Percentiles rank a stretch among this genome's conserved stretches.
phyloP scores from a whole-genome alignment of 2,797 vertebrate species.

The Helostoma temminkii region DNA sequence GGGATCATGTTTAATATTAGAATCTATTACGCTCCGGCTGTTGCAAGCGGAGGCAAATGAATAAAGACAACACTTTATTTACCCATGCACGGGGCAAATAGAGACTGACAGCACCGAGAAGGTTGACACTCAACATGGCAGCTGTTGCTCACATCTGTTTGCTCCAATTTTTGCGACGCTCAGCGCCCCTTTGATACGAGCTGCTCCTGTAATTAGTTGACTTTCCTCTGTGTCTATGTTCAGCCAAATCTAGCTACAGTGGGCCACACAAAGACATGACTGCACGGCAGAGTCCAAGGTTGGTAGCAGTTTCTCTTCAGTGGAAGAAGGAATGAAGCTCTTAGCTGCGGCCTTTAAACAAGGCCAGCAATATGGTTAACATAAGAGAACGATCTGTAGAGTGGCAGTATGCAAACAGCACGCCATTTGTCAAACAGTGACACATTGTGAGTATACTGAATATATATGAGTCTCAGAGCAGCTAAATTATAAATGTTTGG shows the following conservation, averaged over 20 bases:
- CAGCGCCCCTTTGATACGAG: slow-evolving; percentile 69
- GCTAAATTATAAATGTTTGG: slow-evolving; percentile 11
- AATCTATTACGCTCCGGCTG: slow-evolving; percentile 78
- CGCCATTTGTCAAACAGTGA: slow-evolving; percentile 1
- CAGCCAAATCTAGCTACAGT: slow-evolving; percentile 41
- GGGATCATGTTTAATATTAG: slow-evolving; percentile 77
- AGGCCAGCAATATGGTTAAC: slow-evolving; percentile 39
- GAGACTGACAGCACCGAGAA: slow-evolving; percentile 74
- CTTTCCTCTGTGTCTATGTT: slow-evolving; percentile 53
- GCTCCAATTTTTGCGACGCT: slow-evolving; percentile 57
- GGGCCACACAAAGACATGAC: slow-evolving; percentile 44
- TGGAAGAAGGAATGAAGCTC: slow-evolving; percentile 10
- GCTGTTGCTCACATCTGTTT: slow-evolving; percentile 82
- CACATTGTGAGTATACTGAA: not conserved
- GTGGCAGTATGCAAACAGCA: not conserved
- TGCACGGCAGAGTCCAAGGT: slow-evolving; percentile 7
- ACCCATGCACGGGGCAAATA: slow-evolving; percentile 70
- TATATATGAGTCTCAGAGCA: not conserved
- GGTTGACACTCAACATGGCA: slow-evolving; percentile 76
- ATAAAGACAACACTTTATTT: slow-evolving; percentile 83
- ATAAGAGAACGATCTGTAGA: slow-evolving; percentile 15
- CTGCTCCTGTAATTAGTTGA: slow-evolving; percentile 66
- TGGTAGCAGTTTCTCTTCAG: slow-evolving; percentile 36
- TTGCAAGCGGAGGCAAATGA: slow-evolving; percentile 74
- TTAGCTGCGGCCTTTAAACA: slow-evolving; percentile 41